phyloP scores from a whole-genome alignment of 1,140 invertebrate species.

The Mactra quadrangularis region DNA sequence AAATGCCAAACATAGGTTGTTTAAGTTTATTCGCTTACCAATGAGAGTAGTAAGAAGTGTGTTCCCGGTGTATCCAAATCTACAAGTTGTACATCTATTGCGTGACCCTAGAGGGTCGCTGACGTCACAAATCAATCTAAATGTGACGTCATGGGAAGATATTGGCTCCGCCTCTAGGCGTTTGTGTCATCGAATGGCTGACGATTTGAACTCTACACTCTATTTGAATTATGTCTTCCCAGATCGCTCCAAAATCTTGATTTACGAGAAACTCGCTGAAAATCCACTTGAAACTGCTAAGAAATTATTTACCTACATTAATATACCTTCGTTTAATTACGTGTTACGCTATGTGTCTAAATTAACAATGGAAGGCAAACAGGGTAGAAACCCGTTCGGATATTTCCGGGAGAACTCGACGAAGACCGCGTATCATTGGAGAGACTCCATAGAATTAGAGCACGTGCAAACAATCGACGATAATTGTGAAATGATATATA shows the following conservation, averaged over 20 bases:
- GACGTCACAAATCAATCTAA: slow-evolving; percentile 27
- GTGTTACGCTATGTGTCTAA: slow-evolving; percentile 5
- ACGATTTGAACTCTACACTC: slow-evolving; percentile 18
- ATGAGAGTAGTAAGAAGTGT: slow-evolving; percentile 43
- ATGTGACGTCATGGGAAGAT: slow-evolving; percentile 3
- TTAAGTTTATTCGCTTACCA: slow-evolving; percentile 62
- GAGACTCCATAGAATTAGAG: background rate
- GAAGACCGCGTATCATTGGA: slow-evolving; percentile 30
- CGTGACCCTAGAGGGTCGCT: slow-evolving; percentile 57
- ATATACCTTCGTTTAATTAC: background rate
- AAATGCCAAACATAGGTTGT: slow-evolving; percentile 22
- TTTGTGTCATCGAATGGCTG: slow-evolving; percentile 10
- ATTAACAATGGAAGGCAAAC: slow-evolving; percentile 6
- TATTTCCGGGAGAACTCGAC: slow-evolving; percentile 22
- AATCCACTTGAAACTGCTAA: slow-evolving; percentile 28
- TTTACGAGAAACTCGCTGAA: slow-evolving; percentile 47
- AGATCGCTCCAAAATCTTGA: slow-evolving; percentile 6
- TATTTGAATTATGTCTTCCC: background rate
- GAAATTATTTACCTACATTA: slow-evolving; percentile 17
- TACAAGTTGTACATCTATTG: slow-evolving; percentile 60
- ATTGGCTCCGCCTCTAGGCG: background rate
- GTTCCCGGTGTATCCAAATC: slow-evolving; percentile 42
- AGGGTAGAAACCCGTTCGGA: background rate
- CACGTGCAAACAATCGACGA: slow-evolving; percentile 21
- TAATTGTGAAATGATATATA: background rate